Percentiles rank a stretch among this genome's conserved stretches.
Evolutionary conservation across 2,797 vertebrate genomes (phyloP).

Genomic region (Trichosurus vulpecula): DNA sequence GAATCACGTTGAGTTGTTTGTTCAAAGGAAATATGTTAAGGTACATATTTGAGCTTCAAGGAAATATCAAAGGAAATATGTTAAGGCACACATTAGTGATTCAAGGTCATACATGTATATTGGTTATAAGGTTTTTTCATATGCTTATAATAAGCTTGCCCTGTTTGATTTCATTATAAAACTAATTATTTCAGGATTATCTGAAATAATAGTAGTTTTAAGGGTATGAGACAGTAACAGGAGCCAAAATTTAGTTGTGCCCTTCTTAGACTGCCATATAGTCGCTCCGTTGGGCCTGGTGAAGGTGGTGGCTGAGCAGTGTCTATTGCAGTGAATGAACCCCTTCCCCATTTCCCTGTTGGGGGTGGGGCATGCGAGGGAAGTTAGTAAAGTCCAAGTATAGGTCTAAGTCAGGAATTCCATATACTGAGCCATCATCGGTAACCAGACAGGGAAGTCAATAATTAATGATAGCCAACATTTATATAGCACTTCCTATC

Average conservation of each 20-base stretch:
- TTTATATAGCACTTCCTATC: neutral
- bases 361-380: neutral
- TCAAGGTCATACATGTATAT: neutral
- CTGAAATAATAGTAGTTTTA: neutral
- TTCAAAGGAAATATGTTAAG: neutral
- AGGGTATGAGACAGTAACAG: neutral
- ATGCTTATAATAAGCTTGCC: neutral
- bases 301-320: neutral
- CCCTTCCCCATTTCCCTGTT: neutral
- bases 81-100: neutral
- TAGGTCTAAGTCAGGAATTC: neutral
- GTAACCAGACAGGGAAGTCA: neutral
- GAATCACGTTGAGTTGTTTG: neutral
- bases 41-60: slow-evolving; percentile 3
- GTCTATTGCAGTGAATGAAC: neutral
- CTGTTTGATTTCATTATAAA: neutral
- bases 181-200: slow-evolving; percentile 23
- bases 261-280: neutral
- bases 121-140: neutral
- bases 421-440: neutral
- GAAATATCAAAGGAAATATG: neutral
- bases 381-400: neutral
- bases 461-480: neutral
- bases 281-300: neutral
- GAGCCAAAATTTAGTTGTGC: neutral